These are phyloP conservation scores for Agrilus biguttatus DNA, from an alignment of 2,888 invertebrate species.

Conservation along the genomic window DNA sequence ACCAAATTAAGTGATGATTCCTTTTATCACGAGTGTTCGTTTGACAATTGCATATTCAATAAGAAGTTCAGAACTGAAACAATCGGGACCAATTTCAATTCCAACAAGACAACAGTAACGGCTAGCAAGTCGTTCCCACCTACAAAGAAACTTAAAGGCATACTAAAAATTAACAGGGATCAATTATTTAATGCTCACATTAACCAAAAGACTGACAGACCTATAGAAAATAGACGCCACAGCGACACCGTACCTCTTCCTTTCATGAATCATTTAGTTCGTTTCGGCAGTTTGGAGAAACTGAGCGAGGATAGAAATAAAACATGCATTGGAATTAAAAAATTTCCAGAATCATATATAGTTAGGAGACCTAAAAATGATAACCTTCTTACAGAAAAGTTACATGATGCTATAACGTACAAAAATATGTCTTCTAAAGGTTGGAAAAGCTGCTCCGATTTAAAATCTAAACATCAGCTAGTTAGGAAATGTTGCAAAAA, in stretches of 20 bases:
- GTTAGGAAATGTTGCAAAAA: slow-evolving; percentile 29
- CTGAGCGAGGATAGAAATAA: slow-evolving; percentile 15
- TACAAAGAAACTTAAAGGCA: slow-evolving; percentile 18
- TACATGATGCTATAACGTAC: slow-evolving; percentile 26
- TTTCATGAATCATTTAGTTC: slow-evolving; percentile 30
- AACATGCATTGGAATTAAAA: slow-evolving; percentile 18
- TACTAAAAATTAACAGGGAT: slow-evolving; percentile 23
- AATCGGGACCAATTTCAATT: slow-evolving; percentile 30
- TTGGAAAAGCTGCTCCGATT: slow-evolving; percentile 31
- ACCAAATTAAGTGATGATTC: slow-evolving; percentile 11
- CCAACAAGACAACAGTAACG: slow-evolving; percentile 20
- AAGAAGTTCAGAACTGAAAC: slow-evolving; percentile 28
- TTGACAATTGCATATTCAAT: slow-evolving; percentile 31
- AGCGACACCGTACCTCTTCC: slow-evolving; percentile 39
- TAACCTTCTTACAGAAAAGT: slow-evolving; percentile 18
- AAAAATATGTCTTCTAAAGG: slow-evolving; percentile 16
- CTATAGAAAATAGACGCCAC: slow-evolving; percentile 27
- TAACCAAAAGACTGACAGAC: slow-evolving; percentile 12
- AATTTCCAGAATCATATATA: slow-evolving; percentile 32
- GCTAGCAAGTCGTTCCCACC: slow-evolving; percentile 30
- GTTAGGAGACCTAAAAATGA: slow-evolving; percentile 21
- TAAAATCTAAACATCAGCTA: slow-evolving; percentile 19
- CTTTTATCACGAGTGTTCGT: slow-evolving; percentile 28
- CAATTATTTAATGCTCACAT: slow-evolving; percentile 15
- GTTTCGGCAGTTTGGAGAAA: slow-evolving; percentile 30